Conservation (phyloP, 2,113 vertebrate genomes). For the Tragelaphus buxtoni region DNA sequence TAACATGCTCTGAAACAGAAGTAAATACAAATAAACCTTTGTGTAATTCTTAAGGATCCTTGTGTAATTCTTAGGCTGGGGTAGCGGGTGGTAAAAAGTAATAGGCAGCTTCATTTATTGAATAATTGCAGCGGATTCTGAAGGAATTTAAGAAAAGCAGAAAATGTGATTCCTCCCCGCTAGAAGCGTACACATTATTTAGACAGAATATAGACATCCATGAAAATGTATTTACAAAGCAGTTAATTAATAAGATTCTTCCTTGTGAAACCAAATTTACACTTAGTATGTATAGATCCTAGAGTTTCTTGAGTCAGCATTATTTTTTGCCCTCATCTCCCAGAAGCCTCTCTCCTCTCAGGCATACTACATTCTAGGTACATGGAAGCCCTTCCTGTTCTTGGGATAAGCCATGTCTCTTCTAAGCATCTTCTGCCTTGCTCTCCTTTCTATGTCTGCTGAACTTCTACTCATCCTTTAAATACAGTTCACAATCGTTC, state of each 20-base stretch:
- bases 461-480: not conserved
- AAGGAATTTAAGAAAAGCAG: not conserved
- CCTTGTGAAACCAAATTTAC: not conserved
- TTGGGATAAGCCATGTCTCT: not conserved
- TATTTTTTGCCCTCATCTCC: not conserved
- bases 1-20: not conserved
- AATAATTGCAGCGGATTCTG: not conserved
- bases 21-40: not conserved
- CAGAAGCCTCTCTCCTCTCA: not conserved
- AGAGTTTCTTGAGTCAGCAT: conserved; percentile 3
- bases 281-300: not conserved
- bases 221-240: not conserved
- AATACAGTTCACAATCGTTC: not conserved
- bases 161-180: not conserved
- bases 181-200: not conserved
- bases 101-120: not conserved
- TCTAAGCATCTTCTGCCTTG: conserved; percentile 27
- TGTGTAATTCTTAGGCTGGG: not conserved
- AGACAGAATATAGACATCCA: not conserved
- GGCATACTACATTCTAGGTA: not conserved
- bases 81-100: not conserved
- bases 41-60: not conserved
- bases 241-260: not conserved
- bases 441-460: not conserved
- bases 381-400: not conserved